Conservation (phyloP, 2,888 invertebrate species). For the Ophion ellenae region DNA sequence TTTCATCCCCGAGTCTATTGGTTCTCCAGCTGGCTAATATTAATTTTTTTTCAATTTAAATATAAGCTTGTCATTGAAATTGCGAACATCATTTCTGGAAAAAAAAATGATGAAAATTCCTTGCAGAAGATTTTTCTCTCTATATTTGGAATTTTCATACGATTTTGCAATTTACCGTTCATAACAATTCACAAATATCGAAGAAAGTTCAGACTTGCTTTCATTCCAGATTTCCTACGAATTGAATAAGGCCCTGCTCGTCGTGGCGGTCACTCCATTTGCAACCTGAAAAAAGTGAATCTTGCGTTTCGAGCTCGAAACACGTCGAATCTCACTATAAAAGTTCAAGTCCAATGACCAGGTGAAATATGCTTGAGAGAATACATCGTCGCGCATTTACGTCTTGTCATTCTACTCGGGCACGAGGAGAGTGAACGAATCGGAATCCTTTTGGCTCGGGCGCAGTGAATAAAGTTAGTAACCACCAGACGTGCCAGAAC, state of each 20-base stretch:
- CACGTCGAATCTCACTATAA: neutral
- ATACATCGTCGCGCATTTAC: constrained; percentile 3
- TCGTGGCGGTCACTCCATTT: neutral
- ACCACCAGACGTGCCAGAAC: constrained; percentile 22
- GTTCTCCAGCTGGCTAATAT: too few relatives aligned
- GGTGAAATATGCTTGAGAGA: constrained; percentile 18
- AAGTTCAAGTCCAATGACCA: constrained; percentile 40
- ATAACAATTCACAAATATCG: too few relatives aligned
- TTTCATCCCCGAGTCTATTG: too few relatives aligned
- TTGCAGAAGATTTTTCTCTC: too few relatives aligned
- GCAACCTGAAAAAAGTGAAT: constrained; percentile 3
- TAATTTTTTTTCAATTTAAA: too few relatives aligned
- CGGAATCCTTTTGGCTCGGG: constrained; percentile 16
- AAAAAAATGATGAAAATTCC: too few relatives aligned
- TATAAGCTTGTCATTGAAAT: too few relatives aligned
- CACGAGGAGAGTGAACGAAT: constrained; percentile 29
- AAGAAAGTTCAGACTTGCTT: neutral
- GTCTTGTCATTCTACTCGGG: constrained; percentile 30
- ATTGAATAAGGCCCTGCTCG: constrained; percentile 3
- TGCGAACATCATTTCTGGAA: too few relatives aligned
- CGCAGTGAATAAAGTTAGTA: constrained; percentile 14
- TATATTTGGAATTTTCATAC: too few relatives aligned
- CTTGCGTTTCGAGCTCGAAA: neutral
- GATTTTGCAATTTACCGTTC: too few relatives aligned
- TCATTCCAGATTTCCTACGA: neutral